These are phyloP conservation scores for Xerus rutilus DNA, from an alignment of 2,797 vertebrate species.

Conservation along the genomic window DNA sequence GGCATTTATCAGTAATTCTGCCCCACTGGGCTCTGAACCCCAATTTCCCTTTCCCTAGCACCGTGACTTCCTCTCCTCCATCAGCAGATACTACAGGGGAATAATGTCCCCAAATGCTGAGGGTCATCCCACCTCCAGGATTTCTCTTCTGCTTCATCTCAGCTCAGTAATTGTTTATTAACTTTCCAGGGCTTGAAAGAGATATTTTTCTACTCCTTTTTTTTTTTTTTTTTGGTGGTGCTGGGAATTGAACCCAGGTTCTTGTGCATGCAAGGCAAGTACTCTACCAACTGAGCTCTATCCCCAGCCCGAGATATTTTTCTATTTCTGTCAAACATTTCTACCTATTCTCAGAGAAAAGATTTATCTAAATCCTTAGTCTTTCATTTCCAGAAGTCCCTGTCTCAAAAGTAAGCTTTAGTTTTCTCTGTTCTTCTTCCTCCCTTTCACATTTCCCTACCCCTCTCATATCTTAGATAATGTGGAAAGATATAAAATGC, in stretches of 20 bases:
- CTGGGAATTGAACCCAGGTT: no score
- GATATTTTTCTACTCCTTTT: neutral
- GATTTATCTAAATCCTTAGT: neutral
- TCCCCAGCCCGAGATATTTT: neutral
- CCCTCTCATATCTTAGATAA: neutral
- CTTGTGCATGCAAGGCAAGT: no score
- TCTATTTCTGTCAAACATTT: neutral
- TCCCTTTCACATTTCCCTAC: neutral
- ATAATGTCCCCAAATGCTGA: neutral
- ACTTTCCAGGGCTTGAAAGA: neutral
- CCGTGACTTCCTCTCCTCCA: neutral
- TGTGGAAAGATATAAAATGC: neutral
- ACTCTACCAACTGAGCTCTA: no score
- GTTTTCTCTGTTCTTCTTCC: neutral
- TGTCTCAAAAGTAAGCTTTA: neutral
- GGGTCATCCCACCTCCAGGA: neutral
- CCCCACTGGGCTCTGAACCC: neutral
- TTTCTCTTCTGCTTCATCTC: slow-evolving; percentile 19
- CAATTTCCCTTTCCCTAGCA: neutral
- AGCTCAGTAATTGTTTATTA: slow-evolving; percentile 31
- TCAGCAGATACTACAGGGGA: neutral
- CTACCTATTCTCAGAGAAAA: neutral
- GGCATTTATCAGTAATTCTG: neutral
- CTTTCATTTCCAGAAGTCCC: neutral
- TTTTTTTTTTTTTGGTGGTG: no score